Evolutionary conservation across 1,140 invertebrate genomes (phyloP).

Genomic region (Berghia stephanieae): DNA sequence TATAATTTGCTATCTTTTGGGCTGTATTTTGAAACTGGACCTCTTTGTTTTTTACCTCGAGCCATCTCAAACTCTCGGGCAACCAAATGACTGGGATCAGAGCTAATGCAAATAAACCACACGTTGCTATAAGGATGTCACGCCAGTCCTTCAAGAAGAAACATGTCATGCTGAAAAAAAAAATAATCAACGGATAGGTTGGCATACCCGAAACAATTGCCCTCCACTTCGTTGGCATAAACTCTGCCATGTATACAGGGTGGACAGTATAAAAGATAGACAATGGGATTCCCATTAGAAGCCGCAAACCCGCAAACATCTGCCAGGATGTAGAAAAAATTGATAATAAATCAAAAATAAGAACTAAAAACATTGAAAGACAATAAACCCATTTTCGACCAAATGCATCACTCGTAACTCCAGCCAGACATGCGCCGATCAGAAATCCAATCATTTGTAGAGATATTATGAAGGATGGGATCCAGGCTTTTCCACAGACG

Average conservation of each 20-base stretch:
- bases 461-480: constrained; percentile 44
- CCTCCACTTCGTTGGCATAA: constrained; percentile 37
- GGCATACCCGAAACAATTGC: not conserved
- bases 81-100: not conserved
- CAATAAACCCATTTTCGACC: constrained; percentile 47
- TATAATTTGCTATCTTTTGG: constrained; percentile 36
- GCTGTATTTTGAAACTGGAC: constrained; percentile 39
- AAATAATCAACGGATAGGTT: not conserved
- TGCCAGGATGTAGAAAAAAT: constrained; percentile 46
- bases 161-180: not conserved
- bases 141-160: constrained; percentile 13
- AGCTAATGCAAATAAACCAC: not conserved
- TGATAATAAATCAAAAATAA: constrained; percentile 30
- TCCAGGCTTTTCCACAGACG: too few relatives aligned
- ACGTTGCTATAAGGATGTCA: constrained; percentile 12
- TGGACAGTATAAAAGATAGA: constrained; percentile 30
- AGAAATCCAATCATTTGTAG: constrained; percentile 55
- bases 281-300: constrained; percentile 43
- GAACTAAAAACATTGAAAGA: constrained; percentile 28
- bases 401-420: constrained; percentile 48
- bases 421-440: constrained; percentile 41
- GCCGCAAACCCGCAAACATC: constrained; percentile 47
- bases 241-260: constrained; percentile 35
- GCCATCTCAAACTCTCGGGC: constrained; percentile 46
- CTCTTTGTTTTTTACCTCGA: constrained; percentile 35